Percentiles rank a stretch among this genome's conserved stretches.
These are phyloP conservation scores for Aplysina aerophoba DNA, from an alignment of 37 sponge, comb jelly and placozoan species.

Conservation along the genomic window DNA sequence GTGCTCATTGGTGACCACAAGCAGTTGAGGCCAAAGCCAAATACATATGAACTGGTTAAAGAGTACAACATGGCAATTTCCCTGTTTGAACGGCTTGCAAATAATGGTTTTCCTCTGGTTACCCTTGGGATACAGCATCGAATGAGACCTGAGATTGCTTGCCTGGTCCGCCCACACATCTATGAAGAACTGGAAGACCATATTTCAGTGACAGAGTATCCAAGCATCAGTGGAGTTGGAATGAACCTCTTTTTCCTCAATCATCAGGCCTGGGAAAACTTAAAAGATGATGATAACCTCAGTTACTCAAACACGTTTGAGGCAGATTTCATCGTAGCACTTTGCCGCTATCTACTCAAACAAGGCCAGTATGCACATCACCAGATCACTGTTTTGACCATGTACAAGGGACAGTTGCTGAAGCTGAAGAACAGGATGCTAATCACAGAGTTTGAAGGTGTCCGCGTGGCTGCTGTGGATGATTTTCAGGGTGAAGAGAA, in stretches of 20 bases:
- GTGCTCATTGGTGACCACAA: slow-evolving; percentile 95
- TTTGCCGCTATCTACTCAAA: slow-evolving; percentile 71
- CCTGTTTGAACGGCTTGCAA: slow-evolving; percentile 83
- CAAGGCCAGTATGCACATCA: slow-evolving; percentile 66
- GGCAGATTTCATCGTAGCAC: slow-evolving; percentile 65
- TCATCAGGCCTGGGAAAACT: slow-evolving; percentile 54
- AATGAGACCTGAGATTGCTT: slow-evolving; percentile 90
- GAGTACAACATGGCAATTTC: slow-evolving; percentile 79
- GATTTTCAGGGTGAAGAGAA: slow-evolving; percentile 97
- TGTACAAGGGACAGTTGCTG: slow-evolving; percentile 85
- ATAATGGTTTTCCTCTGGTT: slow-evolving; percentile 37
- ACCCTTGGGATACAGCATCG: slow-evolving; percentile 77
- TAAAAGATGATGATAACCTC: slow-evolving; percentile 24
- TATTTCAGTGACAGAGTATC: slow-evolving; percentile 43
- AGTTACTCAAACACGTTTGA: slow-evolving; percentile 73
- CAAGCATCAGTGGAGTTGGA: slow-evolving; percentile 58
- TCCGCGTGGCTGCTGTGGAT: slow-evolving; percentile 84
- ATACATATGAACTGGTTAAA: slow-evolving; percentile 69
- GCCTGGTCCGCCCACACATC: slow-evolving; percentile 68
- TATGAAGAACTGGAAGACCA: slow-evolving; percentile 53
- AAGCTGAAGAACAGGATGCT: slow-evolving; percentile 60
- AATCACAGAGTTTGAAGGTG: slow-evolving; percentile 57
- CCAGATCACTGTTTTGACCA: slow-evolving; percentile 84
- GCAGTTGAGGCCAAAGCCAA: slow-evolving; percentile 86
- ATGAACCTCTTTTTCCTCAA: slow-evolving; percentile 68